Evolutionary conservation across 2,797 vertebrate species (phyloP).

Genomic region (Phataginus tricuspis): DNA sequence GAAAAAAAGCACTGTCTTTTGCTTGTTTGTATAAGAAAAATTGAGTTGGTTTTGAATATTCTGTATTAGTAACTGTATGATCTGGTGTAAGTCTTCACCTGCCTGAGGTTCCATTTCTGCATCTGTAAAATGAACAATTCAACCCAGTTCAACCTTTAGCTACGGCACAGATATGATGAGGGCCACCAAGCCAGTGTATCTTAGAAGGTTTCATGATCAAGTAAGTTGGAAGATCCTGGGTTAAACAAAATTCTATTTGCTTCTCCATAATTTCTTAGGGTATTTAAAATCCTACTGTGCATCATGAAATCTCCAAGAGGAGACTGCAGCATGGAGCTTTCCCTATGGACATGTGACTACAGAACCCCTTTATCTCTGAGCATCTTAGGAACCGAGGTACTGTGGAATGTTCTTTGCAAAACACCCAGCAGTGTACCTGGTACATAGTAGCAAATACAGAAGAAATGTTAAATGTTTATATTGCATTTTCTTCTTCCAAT

Average conservation of each 20-base stretch:
- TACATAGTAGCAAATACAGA: not conserved
- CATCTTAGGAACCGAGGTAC: not conserved
- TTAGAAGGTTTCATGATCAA: not conserved
- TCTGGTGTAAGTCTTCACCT: not conserved
- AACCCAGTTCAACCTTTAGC: not conserved
- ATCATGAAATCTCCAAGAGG: not conserved
- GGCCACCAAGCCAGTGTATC: not conserved
- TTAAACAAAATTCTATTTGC: not conserved
- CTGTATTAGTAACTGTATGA: not conserved
- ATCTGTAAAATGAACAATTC: not conserved
- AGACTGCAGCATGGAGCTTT: not conserved
- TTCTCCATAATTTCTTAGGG: not conserved
- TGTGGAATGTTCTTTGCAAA: not conserved
- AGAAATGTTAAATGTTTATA: not conserved
- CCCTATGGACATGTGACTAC: not conserved
- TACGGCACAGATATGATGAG: not conserved
- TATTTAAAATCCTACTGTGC: slow-evolving; percentile 12
- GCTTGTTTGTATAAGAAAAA: not conserved
- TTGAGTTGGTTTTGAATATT: not conserved
- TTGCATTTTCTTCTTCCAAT: not conserved
- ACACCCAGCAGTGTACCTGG: not conserved
- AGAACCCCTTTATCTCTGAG: not conserved
- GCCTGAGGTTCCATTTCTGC: not conserved
- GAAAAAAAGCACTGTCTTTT: not conserved
- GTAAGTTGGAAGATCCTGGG: not conserved